Conservation (phyloP, 2,113 vertebrate species). For the Xiphophorus couchianus region DNA sequence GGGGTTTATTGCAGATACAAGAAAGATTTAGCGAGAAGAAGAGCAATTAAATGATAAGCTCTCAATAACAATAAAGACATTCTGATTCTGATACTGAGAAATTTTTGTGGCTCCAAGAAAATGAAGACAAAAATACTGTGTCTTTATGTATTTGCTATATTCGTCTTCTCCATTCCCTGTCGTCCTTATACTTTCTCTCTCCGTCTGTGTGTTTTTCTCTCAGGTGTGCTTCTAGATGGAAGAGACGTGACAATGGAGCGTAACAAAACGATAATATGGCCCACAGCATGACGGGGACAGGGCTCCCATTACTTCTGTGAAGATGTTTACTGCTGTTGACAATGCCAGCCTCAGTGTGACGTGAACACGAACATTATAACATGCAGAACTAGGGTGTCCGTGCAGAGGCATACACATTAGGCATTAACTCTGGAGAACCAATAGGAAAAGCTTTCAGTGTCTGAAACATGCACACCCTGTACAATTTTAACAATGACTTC, state of each 20-base stretch:
- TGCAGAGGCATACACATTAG: not conserved
- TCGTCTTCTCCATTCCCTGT: not conserved
- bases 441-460: not conserved
- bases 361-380: not conserved
- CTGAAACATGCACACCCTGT: too few species aligned
- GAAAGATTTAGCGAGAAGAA: not conserved
- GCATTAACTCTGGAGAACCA: not conserved
- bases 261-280: conserved; percentile 34
- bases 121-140: not conserved
- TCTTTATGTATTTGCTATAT: conserved; percentile 1
- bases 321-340: conserved; percentile 44
- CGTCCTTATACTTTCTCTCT: not conserved
- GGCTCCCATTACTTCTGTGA: conserved; percentile 33
- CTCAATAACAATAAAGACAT: too few species aligned
- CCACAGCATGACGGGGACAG: conserved; percentile 39
- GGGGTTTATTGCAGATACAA: not conserved
- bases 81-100: not conserved
- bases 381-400: not conserved
- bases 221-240: conserved; percentile 38
- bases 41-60: not conserved
- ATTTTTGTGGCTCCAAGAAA: conserved; percentile 5
- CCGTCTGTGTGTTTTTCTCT: conserved; percentile 9
- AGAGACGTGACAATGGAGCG: conserved; percentile 19
- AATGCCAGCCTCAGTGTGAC: conserved; percentile 26
- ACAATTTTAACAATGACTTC: too few species aligned